Conservation (phyloP, 2,888 invertebrate genomes). For the Dastarcus helophoroides region DNA sequence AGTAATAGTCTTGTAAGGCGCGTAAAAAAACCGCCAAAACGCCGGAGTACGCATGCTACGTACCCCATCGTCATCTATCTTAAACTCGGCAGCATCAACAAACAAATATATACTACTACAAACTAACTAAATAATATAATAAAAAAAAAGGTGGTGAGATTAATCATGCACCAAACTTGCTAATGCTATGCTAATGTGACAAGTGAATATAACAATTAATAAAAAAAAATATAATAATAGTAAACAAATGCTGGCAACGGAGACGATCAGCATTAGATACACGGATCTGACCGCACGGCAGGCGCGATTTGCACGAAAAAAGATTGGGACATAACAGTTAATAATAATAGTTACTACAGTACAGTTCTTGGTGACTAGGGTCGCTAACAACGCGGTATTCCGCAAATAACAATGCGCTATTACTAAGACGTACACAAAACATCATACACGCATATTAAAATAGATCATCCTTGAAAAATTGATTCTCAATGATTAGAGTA, state of each 20-base stretch:
- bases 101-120: slow-evolving; percentile 24
- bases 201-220: slow-evolving; percentile 25
- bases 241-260: slow-evolving; percentile 26
- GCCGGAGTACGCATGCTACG: slow-evolving; percentile 17
- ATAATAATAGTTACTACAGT: slow-evolving; percentile 24
- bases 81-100: slow-evolving; percentile 42
- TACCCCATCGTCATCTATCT: slow-evolving; percentile 29
- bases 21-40: slow-evolving; percentile 14
- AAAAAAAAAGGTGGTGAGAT: slow-evolving; percentile 24
- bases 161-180: slow-evolving; percentile 37
- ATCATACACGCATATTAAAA: slow-evolving; percentile 39
- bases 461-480: slow-evolving; percentile 33
- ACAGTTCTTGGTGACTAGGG: slow-evolving; percentile 37
- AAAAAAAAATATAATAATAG: slow-evolving; percentile 29
- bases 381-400: slow-evolving; percentile 39
- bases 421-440: slow-evolving; percentile 37
- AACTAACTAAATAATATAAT: slow-evolving; percentile 15
- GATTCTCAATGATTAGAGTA: slow-evolving; percentile 28
- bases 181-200: slow-evolving; percentile 23
- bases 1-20: slow-evolving; percentile 28
- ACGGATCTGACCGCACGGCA: slow-evolving; percentile 30
- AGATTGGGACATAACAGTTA: slow-evolving; percentile 18
- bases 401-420: slow-evolving; percentile 39
- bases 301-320: slow-evolving; percentile 21
- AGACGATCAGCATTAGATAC: slow-evolving; percentile 12